Evolutionary conservation across 1,140 invertebrate genomes (phyloP), one percentile per base, ranked within the genome.

Genomic region (Brachionus manjavacas): DNA sequence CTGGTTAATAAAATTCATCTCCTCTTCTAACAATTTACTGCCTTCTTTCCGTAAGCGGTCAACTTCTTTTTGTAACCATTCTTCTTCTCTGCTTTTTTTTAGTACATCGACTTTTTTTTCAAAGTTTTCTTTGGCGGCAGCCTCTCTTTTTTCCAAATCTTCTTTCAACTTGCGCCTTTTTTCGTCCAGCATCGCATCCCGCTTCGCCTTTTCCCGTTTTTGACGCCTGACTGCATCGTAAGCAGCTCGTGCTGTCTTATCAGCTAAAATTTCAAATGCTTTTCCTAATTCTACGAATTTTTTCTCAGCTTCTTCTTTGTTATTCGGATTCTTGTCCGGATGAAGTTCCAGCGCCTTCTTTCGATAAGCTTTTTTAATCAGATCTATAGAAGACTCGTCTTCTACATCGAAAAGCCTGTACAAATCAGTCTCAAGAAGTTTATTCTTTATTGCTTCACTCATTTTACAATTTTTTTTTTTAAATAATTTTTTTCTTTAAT

Each of bases 271-370:
- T n/a, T 83, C 81, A 39, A 83, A 83, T 52, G 81, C 81, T 72
- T 68, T 83, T n/a, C 60, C 60, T 28, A 83, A n/a, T 7, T 68
- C 39, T 9, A 83, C 31, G 28, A 83, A 83, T 31, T 46, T 68
- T 60, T 25, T 23, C n/a, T 83, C 81, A 28, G 60, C 66, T 76
- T 78, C 60, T 78, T 84, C 83, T 28, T 72, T 52, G 4, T 84
- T 64, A 92, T 96, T 95, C 7, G 97, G 96, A 91, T 99, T 99
- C 91, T 99, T 99, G 89, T 99, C 97, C n/a, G 96, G 96, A 89
- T 99, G 98, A 89, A 96, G 99, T 90, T 99, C 98, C 0, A 99
- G 90, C 11, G 96, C 96, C 84, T 98, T 90, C 90, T 90, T 90
- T 84, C 90, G 86, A 86, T 91, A 91, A 0, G 91, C 90, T 85